Evolutionary conservation across 2,797 vertebrate genomes (phyloP).

Genomic region (Onychomys torridus): DNA sequence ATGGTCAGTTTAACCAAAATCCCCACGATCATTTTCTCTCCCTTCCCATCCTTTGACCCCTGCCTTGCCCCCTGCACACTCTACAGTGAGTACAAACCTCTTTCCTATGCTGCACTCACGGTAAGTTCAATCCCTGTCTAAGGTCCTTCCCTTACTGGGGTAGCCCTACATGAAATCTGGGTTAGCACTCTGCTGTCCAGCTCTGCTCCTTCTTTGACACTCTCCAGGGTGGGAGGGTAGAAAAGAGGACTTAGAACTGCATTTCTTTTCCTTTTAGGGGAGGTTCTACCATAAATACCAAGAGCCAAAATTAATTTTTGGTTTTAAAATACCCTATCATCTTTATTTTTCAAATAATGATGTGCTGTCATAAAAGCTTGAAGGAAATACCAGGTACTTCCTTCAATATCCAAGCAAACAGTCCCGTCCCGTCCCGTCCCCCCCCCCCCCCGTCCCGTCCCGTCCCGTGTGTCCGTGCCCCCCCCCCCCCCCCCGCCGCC

Average conservation of each 20-base stretch:
- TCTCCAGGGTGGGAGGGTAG: background rate
- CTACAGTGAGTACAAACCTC: background rate
- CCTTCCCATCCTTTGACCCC: background rate
- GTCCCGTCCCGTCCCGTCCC: no score
- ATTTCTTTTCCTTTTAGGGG: background rate
- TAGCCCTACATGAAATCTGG: background rate
- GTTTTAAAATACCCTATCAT: background rate
- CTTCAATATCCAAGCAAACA: background rate
- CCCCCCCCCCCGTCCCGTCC: no score
- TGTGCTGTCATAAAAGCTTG: background rate
- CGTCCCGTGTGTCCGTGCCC: no score
- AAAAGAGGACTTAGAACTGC: background rate
- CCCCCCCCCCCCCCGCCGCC: no score
- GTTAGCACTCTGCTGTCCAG: background rate
- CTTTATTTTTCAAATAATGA: slow-evolving; percentile 14
- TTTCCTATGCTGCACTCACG: background rate
- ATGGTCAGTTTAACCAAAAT: background rate
- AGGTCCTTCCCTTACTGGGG: background rate
- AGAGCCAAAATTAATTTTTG: background rate
- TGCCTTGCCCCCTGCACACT: background rate
- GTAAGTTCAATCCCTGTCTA: background rate
- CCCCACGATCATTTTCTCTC: fast-evolving
- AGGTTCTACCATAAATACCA: background rate
- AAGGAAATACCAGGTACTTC: background rate
- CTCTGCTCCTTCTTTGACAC: background rate